These are phyloP conservation scores for Siderastrea siderea DNA, from an alignment of 92 coral and sea anemone genomes.

Conservation along the genomic window DNA sequence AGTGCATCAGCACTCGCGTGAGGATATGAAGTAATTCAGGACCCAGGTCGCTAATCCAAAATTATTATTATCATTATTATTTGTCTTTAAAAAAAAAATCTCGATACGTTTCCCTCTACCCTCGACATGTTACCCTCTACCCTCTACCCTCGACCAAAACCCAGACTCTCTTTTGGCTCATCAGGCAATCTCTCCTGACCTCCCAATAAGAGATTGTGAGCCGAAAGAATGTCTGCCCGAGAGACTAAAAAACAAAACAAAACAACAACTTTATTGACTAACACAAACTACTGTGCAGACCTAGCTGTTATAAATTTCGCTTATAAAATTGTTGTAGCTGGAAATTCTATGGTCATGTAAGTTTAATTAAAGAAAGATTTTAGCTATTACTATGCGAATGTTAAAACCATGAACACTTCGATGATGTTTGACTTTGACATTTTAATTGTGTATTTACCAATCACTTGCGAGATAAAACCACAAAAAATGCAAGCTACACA, in stretches of 20 bases:
- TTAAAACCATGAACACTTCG: not conserved
- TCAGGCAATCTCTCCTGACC: slow-evolving; percentile 1
- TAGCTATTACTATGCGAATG: too few relatives aligned
- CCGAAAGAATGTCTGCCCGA: slow-evolving; percentile 18
- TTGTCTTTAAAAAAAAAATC: too few relatives aligned
- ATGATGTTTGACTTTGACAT: slow-evolving; percentile 7
- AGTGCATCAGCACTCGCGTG: too few relatives aligned
- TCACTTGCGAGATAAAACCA: slow-evolving; percentile 16
- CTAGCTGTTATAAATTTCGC: slow-evolving; percentile 27
- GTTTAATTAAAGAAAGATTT: too few relatives aligned
- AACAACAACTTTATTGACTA: slow-evolving; percentile 7
- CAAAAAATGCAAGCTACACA: slow-evolving; percentile 9
- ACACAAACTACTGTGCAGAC: slow-evolving; percentile 22
- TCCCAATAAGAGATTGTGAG: slow-evolving; percentile 14
- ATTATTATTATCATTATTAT: too few relatives aligned
- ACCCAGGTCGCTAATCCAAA: too few relatives aligned
- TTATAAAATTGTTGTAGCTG: slow-evolving; percentile 21
- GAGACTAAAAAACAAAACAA: slow-evolving; percentile 17
- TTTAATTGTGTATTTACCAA: slow-evolving; percentile 10
- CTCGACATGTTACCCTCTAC: too few relatives aligned
- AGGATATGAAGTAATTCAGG: too few relatives aligned
- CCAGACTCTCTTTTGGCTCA: not conserved
- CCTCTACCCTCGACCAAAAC: too few relatives aligned
- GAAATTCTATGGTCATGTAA: too few relatives aligned
- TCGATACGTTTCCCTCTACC: too few relatives aligned